Base-by-base conservation (phyloP, 2,888 invertebrate genomes). In the Beris chalybata region DNA sequence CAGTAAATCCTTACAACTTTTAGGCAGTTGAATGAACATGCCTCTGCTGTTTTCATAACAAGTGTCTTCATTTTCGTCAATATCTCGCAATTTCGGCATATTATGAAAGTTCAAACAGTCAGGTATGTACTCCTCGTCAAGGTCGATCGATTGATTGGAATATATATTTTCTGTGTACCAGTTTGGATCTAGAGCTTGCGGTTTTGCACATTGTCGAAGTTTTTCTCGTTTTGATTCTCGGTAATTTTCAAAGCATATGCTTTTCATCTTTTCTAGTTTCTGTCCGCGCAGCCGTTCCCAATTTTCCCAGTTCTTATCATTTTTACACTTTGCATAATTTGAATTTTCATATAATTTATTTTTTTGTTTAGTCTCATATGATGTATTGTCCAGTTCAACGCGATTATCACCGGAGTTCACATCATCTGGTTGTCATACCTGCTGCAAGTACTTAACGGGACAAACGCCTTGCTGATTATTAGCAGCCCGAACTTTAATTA, bases 401-500 rank as follows among this genome's bases (percentile, higher is more conserved):
- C 76, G 75, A 71, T 77, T 77, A 69, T 76, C 75, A 71, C 76
- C 76, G 66, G 71, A 71, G 70, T 72, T 73, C 68, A 76, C 76
- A 69, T 81, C 80, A 77, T 83, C 82, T 76, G 84, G 85, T 79
- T 86, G 92, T 93, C 93, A 94, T 90, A 95, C 93, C 83, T 96
- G 95, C 83, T 94, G 93, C 70, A 97, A 86, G 78, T 94, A 97
- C 81, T 94, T 95, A 50, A 93, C 82, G n/a, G 96, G 96, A 81
- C 96, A 97, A 72, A 93, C 89, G 67, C 93, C 94, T 81, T 95
- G 93, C 73, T 93, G 92, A 83, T 93, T 94, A 76, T 94, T 93
- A 0, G 95, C 95, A 55, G 93, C 93, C 64, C 95, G 88, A 70
- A 97, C 93, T 88, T 93, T 91, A 70, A 96, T 92, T 87, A 95